phyloP scores from a whole-genome alignment of 2,888 invertebrate genomes.

The Ptychoptera contaminata region DNA sequence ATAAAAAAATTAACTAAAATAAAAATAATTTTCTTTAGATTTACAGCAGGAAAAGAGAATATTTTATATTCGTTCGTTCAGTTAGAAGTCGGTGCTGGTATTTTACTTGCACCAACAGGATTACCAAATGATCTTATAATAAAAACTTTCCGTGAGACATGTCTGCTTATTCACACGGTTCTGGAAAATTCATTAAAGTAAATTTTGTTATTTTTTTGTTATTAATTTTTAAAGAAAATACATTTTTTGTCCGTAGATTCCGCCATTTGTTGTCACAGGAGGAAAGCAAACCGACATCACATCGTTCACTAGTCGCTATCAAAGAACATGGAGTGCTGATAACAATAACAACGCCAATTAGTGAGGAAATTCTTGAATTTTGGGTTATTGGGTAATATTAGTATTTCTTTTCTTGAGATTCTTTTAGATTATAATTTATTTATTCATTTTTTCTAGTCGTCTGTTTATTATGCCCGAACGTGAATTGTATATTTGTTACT shows the following conservation, averaged over 20 bases:
- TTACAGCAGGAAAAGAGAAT: constrained; percentile 56
- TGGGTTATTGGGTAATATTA: constrained; percentile 63
- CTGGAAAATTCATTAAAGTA: constrained; percentile 52
- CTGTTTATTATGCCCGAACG: constrained; percentile 60
- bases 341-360: constrained; percentile 29
- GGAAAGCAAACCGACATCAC: not conserved
- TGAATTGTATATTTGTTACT: constrained; percentile 77
- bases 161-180: constrained; percentile 54
- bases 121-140: constrained; percentile 39
- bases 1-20: too few species aligned
- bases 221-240: not conserved
- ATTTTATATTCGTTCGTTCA: constrained; percentile 62
- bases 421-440: constrained; percentile 3
- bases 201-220: not conserved
- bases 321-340: constrained; percentile 75
- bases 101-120: constrained; percentile 45
- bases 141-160: constrained; percentile 52
- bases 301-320: constrained; percentile 49
- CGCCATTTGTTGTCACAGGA: constrained; percentile 27
- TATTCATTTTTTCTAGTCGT: constrained; percentile 38
- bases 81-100: constrained; percentile 52
- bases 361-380: constrained; percentile 39
- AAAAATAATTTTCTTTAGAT: too few species aligned
- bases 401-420: constrained; percentile 5
- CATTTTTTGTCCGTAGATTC: constrained; percentile 8